Percentiles rank a stretch among this genome's conserved stretches.
Conservation (phyloP, 2,888 invertebrate genomes). For the Disparrhopalites patrizii region DNA sequence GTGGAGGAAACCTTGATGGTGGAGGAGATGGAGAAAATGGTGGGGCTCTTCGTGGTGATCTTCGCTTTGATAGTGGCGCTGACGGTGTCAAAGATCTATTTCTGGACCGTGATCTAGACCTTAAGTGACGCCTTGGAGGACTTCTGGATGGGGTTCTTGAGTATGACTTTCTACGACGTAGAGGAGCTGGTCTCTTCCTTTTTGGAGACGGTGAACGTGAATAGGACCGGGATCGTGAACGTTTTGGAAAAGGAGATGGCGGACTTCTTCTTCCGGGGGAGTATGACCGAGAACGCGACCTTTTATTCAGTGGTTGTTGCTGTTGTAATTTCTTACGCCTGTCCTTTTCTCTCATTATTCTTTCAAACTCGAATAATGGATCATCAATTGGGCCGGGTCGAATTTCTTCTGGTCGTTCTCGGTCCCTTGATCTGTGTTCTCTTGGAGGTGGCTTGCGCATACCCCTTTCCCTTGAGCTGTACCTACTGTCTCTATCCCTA, state of each 20-base stretch:
- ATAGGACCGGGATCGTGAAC: constrained; percentile 49
- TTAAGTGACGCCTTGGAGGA: constrained; percentile 46
- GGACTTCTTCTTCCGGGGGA: constrained; percentile 48
- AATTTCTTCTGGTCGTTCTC: constrained; percentile 30
- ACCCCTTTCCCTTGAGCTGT: constrained; percentile 23
- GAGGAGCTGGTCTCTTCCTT: constrained; percentile 36
- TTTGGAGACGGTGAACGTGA: constrained; percentile 47
- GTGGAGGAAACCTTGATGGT: constrained; percentile 35
- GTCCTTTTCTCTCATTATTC: constrained; percentile 81
- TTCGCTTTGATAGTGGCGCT: constrained; percentile 9
- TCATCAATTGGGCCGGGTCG: constrained; percentile 66
- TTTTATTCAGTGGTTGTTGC: constrained; percentile 52
- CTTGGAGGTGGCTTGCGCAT: constrained; percentile 19
- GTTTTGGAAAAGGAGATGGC: constrained; percentile 46
- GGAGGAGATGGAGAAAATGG: constrained; percentile 46
- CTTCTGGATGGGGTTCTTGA: constrained; percentile 52
- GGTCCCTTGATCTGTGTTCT: constrained; percentile 10
- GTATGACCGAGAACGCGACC: constrained; percentile 53
- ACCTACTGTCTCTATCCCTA: constrained; percentile 18
- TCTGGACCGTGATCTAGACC: constrained; percentile 40
- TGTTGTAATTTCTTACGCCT: constrained; percentile 55
- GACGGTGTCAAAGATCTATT: constrained; percentile 29
- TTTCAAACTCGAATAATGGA: constrained; percentile 79
- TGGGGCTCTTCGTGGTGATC: constrained; percentile 43
- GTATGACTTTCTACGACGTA: constrained; percentile 49